These are phyloP conservation scores for Huso huso DNA, from an alignment of 2,797 vertebrate species.

Conservation along the genomic window DNA sequence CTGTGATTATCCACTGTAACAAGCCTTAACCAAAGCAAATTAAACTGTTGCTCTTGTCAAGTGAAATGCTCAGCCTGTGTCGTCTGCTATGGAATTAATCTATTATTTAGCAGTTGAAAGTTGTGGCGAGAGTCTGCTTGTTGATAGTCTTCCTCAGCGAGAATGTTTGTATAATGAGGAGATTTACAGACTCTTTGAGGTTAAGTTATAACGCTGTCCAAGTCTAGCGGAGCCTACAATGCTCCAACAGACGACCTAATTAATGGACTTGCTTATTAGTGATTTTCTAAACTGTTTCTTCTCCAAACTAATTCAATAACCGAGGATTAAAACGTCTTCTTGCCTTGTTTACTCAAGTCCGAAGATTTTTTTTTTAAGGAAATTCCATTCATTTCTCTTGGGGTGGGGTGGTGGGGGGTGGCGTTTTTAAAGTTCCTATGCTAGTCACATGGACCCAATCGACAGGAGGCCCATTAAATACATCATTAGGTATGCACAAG, in stretches of 20 bases:
- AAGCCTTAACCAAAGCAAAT: background rate
- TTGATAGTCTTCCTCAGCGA: too few species aligned
- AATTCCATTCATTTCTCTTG: background rate
- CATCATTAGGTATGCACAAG: background rate
- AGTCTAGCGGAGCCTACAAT: background rate
- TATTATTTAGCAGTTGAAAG: too few species aligned
- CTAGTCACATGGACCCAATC: too few species aligned
- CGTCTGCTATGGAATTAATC: too few species aligned
- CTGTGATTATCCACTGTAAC: background rate
- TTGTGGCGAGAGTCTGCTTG: too few species aligned
- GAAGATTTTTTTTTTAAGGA: background rate
- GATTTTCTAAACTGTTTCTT: background rate
- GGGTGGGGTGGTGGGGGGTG: background rate
- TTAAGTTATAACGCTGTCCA: background rate
- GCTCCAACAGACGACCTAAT: background rate
- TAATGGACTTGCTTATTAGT: background rate
- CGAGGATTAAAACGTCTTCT: background rate
- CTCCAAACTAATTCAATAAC: background rate
- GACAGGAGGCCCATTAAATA: slow-evolving; percentile 1
- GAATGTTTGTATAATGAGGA: too few species aligned
- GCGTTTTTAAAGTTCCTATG: too few species aligned
- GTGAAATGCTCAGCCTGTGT: background rate
- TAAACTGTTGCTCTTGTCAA: background rate
- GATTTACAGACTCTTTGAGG: too few species aligned
- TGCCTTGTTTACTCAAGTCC: background rate